Conservation (phyloP, 2,113 vertebrate genomes). For the Dromas ardeola region DNA sequence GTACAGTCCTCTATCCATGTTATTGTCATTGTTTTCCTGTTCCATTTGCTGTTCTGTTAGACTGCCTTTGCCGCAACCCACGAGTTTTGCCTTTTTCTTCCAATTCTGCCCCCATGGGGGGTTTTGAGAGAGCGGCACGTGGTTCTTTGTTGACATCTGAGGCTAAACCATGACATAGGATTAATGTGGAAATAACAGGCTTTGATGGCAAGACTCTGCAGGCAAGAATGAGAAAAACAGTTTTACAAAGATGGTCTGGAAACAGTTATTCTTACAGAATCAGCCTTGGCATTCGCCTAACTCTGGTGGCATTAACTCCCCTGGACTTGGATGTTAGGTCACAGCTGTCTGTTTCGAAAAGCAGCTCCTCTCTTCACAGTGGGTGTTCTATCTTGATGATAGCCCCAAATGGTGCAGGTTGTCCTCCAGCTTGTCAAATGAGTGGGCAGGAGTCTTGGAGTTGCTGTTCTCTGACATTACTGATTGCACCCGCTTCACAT, state of each 20-base stretch:
- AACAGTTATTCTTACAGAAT: not conserved
- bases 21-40: no score
- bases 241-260: not conserved
- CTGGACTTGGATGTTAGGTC: not conserved
- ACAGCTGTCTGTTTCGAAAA: not conserved
- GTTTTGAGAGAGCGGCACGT: no score
- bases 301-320: not conserved
- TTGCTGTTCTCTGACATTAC: not conserved
- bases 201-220: not conserved
- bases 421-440: not conserved
- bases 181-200: not conserved
- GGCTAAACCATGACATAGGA: no score
- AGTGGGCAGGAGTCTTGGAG: not conserved
- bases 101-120: no score
- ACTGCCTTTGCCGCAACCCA: no score
- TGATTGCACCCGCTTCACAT: no score
- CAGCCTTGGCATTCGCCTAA: not conserved
- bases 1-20: no score
- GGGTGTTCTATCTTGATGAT: no score
- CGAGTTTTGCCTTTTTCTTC: no score
- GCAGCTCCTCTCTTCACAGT: not conserved
- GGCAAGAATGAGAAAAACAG: not conserved
- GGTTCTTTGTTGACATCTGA: no score
- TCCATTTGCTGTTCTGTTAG: no score
- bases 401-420: no score